These are phyloP conservation scores for Tor tambroides DNA, from an alignment of 2,113 vertebrate species.

Conservation along the genomic window DNA sequence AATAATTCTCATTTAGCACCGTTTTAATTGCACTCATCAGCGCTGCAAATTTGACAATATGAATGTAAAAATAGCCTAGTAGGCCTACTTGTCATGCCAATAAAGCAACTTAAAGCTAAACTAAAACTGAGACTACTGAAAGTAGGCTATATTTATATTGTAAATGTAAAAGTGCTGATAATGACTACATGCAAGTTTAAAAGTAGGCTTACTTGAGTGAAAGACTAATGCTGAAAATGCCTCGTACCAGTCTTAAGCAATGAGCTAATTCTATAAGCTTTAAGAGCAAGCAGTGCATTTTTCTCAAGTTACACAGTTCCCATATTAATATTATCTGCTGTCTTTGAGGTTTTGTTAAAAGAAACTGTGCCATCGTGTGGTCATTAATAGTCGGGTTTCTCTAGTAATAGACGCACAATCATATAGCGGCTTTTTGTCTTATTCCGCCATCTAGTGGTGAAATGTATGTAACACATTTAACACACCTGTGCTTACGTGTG, in stretches of 20 bases:
- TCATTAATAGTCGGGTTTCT: background rate
- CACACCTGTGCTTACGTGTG: background rate
- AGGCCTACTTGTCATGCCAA: background rate
- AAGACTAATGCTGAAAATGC: background rate
- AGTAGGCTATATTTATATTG: background rate
- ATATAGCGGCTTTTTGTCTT: background rate
- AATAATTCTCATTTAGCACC: background rate
- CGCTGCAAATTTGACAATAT: background rate
- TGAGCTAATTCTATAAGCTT: background rate
- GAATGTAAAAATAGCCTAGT: background rate
- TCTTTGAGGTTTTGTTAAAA: background rate
- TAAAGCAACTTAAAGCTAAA: background rate
- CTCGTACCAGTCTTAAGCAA: background rate
- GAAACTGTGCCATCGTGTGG: constrained; percentile 53
- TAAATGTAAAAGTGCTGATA: background rate
- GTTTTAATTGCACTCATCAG: background rate
- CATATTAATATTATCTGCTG: background rate
- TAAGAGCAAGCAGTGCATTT: background rate
- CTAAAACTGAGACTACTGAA: background rate
- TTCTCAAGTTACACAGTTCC: too few species aligned
- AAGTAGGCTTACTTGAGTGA: background rate
- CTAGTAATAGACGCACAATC: too few species aligned
- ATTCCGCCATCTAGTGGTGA: constrained; percentile 51
- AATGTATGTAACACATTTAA: background rate
- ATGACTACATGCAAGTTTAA: background rate